phyloP scores from a whole-genome alignment of 1,140 invertebrate species.

The Saxidomus purpurata region DNA sequence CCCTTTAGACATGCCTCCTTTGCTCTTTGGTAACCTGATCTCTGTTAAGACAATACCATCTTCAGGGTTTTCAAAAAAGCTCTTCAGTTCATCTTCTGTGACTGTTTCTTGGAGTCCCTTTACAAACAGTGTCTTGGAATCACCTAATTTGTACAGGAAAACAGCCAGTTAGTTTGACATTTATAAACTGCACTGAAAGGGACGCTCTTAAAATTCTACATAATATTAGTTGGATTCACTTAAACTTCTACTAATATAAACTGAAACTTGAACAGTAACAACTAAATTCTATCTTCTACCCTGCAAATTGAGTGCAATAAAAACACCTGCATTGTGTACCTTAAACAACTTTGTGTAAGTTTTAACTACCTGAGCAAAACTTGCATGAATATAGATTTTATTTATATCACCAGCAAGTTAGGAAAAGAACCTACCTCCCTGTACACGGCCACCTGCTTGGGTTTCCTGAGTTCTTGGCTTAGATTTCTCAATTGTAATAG shows the following conservation, averaged over 20 bases:
- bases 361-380: too few species aligned
- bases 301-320: too few species aligned
- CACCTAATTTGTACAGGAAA: conserved; percentile 39
- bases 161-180: background rate
- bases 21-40: conserved; percentile 51
- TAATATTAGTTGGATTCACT: too few species aligned
- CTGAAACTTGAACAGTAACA: too few species aligned
- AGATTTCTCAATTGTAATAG: conserved; percentile 51
- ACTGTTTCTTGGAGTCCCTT: conserved; percentile 29
- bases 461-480: conserved; percentile 24
- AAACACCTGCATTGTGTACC: too few species aligned
- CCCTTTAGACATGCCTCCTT: conserved; percentile 45
- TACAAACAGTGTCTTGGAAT: conserved; percentile 57
- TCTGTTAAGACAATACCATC: conserved; percentile 36
- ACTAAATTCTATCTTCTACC: too few species aligned
- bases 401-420: background rate
- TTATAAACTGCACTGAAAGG: too few species aligned
- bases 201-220: too few species aligned
- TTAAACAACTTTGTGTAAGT: too few species aligned
- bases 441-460: background rate
- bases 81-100: conserved; percentile 44
- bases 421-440: conserved; percentile 24
- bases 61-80: conserved; percentile 42
- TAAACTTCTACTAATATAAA: too few species aligned
- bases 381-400: background rate